These are phyloP conservation scores for Brevipalpus yothersi DNA, from an alignment of 1,140 invertebrate species.

Conservation along the genomic window DNA sequence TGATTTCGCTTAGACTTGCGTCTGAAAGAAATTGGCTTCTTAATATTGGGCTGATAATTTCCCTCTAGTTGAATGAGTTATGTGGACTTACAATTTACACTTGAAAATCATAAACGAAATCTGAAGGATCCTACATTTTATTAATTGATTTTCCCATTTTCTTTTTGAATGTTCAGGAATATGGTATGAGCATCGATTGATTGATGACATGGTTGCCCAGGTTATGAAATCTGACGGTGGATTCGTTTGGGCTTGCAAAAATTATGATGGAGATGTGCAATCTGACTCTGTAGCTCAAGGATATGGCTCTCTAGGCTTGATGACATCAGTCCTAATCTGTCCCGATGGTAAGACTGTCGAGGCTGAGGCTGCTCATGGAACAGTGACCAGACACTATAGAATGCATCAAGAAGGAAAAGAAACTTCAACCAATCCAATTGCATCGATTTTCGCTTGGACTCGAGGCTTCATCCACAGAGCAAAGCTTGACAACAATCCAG, in stretches of 20 bases:
- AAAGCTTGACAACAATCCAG: constrained; percentile 62
- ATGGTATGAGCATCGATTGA: constrained; percentile 92
- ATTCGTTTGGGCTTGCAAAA: constrained; percentile 97
- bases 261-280: constrained; percentile 97
- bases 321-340: constrained; percentile 73
- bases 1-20: not conserved
- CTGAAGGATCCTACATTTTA: too few species aligned
- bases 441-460: constrained; percentile 98
- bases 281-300: constrained; percentile 92
- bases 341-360: constrained; percentile 93
- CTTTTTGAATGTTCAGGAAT: constrained; percentile 29
- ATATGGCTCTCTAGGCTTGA: constrained; percentile 54
- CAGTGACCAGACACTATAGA: constrained; percentile 81
- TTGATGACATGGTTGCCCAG: constrained; percentile 98
- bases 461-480: constrained; percentile 69
- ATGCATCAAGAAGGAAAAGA: constrained; percentile 85
- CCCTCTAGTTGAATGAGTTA: too few species aligned
- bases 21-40: not conserved
- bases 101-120: too few species aligned
- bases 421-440: constrained; percentile 89
- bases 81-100: too few species aligned
- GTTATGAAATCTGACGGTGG: constrained; percentile 87
- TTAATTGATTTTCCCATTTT: not conserved
- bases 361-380: constrained; percentile 90
- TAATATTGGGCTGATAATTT: not conserved